Percentiles rank a stretch among this genome's conserved stretches.
Conservation (phyloP, 2,113 vertebrate genomes). For the Amia ocellicauda region DNA sequence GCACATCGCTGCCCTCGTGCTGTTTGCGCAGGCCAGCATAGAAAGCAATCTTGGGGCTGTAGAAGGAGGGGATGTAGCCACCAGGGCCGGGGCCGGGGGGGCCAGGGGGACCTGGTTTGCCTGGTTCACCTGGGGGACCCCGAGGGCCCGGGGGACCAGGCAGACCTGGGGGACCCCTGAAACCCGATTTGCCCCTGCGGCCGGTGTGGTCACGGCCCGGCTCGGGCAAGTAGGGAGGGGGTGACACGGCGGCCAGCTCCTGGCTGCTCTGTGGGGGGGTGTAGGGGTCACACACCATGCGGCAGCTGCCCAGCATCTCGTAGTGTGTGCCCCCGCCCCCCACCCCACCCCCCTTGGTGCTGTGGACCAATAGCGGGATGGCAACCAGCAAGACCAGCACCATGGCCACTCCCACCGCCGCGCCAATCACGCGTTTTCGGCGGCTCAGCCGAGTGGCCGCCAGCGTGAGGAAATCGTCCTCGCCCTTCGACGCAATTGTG, state of each 20-base stretch:
- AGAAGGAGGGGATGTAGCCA: slow-evolving; percentile 81
- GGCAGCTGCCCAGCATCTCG: slow-evolving; percentile 86
- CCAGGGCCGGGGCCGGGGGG: slow-evolving; percentile 83
- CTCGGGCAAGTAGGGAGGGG: slow-evolving; percentile 59
- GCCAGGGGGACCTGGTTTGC: slow-evolving; percentile 83
- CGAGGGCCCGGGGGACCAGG: slow-evolving; percentile 74
- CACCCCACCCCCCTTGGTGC: slow-evolving; percentile 72
- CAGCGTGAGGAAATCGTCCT: slow-evolving; percentile 91
- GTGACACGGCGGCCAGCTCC: slow-evolving; percentile 70
- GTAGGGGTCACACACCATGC: slow-evolving; percentile 86
- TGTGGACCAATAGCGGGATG: slow-evolving; percentile 91
- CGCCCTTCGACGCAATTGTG: slow-evolving; percentile 89
- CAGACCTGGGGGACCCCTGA: slow-evolving; percentile 77
- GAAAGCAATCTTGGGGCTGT: slow-evolving; percentile 92
- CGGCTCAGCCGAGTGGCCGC: slow-evolving; percentile 87
- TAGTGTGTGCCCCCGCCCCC: slow-evolving; percentile 71
- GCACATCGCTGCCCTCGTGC: slow-evolving; percentile 87
- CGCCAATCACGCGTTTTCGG: slow-evolving; percentile 87
- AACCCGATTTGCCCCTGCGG: slow-evolving; percentile 76
- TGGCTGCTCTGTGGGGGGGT: slow-evolving; percentile 71
- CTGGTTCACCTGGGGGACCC: slow-evolving; percentile 83
- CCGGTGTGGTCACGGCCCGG: slow-evolving; percentile 71
- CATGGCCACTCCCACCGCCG: slow-evolving; percentile 90
- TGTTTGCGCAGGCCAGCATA: slow-evolving; percentile 89
- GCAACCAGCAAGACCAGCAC: slow-evolving; percentile 88